Evolutionary conservation across 2,113 vertebrate genomes (phyloP).

Genomic region (Passer montanus): DNA sequence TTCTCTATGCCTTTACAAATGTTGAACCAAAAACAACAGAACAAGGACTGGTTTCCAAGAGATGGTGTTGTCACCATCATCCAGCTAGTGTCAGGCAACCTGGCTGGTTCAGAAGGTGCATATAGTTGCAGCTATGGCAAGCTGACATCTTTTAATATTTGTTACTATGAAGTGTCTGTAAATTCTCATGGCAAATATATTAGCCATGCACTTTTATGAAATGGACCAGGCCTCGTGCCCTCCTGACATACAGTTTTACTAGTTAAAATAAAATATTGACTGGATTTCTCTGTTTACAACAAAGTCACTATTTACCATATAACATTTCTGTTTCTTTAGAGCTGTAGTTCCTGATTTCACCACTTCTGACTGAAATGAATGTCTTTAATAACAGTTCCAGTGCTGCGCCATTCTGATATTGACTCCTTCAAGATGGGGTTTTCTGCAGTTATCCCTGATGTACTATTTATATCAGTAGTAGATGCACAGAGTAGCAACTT

Average conservation of each 20-base stretch:
- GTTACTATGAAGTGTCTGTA: neutral
- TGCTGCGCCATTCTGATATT: neutral
- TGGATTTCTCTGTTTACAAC: neutral
- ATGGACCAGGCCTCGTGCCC: fast-evolving
- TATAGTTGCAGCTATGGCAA: neutral
- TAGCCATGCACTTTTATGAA: neutral
- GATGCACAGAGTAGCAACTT: neutral
- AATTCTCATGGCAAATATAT: fast-evolving
- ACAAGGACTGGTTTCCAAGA: neutral
- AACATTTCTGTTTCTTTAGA: neutral
- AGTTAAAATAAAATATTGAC: neutral
- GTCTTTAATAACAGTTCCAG: neutral
- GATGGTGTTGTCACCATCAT: neutral
- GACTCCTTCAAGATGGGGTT: neutral
- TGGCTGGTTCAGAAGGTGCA: neutral
- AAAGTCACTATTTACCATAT: neutral
- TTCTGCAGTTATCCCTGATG: neutral
- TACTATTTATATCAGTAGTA: neutral
- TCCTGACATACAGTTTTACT: neutral
- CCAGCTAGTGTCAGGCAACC: neutral
- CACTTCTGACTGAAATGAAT: neutral
- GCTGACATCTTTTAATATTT: neutral
- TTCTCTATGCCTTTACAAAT: neutral
- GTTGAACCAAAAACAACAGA: neutral
- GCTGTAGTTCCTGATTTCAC: neutral